Conservation (phyloP, 2,113 vertebrate genomes). For the Chloroceryle aenea region DNA sequence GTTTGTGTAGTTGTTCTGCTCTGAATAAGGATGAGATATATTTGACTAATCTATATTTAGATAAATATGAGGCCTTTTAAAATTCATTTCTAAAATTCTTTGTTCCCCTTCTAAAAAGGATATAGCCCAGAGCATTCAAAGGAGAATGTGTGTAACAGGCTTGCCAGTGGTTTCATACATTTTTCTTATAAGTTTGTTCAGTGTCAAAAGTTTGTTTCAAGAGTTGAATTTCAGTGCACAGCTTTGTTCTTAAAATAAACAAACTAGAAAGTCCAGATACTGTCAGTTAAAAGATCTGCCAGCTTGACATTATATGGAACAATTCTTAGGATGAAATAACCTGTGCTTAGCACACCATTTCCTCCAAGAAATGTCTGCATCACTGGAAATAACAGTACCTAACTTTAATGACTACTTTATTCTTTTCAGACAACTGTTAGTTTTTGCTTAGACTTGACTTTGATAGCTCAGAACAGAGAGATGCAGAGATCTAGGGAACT, state of each 20-base stretch:
- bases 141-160: background rate
- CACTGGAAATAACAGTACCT: background rate
- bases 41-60: background rate
- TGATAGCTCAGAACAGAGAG: background rate
- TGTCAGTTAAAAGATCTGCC: background rate
- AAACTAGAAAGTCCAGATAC: background rate
- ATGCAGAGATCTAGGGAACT: background rate
- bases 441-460: background rate
- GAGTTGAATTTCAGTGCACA: background rate
- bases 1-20: background rate
- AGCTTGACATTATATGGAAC: background rate
- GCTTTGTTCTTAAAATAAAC: background rate
- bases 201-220: background rate
- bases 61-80: background rate
- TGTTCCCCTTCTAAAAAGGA: background rate
- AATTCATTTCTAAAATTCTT: background rate
- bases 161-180: background rate
- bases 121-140: background rate
- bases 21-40: background rate
- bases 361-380: background rate
- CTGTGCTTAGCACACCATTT: background rate
- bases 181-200: background rate
- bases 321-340: constrained; percentile 10
- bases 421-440: constrained; percentile 11
- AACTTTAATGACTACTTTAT: background rate